Percentiles rank a stretch among this genome's conserved stretches.
Conservation (phyloP, 1,140 invertebrate species). For the Vanessa atalanta region DNA sequence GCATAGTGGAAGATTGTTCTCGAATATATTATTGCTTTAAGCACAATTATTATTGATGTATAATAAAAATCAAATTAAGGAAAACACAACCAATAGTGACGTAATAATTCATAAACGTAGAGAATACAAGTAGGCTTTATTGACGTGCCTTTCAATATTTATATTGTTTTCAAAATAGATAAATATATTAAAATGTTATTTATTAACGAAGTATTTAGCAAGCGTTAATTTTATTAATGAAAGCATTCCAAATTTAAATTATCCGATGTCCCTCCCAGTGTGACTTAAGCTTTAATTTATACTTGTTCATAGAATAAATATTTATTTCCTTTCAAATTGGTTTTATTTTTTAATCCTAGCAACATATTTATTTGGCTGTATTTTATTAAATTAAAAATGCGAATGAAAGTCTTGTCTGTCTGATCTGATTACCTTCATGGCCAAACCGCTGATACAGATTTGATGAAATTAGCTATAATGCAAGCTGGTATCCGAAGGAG, state of each 20-base stretch:
- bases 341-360: slow-evolving; percentile 5
- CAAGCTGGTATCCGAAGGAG: no score
- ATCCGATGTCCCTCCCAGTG: slow-evolving; percentile 4
- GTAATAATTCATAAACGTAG: no score
- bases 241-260: slow-evolving; percentile 21
- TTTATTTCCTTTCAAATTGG: slow-evolving; percentile 18
- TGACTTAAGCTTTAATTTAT: slow-evolving; percentile 32
- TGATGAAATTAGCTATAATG: no score
- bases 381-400: not conserved
- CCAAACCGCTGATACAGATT: no score
- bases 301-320: slow-evolving; percentile 21
- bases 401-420: no score
- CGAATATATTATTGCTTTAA: slow-evolving; percentile 7
- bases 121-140: no score
- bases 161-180: not conserved
- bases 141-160: not conserved
- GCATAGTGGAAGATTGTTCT: not conserved
- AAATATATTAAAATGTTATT: not conserved
- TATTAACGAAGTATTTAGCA: not conserved
- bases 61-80: no score
- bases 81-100: no score
- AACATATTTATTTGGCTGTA: not conserved
- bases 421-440: no score
- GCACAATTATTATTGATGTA: not conserved
- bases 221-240: not conserved